Evolutionary conservation across 2,113 vertebrate species (phyloP).

Genomic region (Corynorhinus townsendii): DNA sequence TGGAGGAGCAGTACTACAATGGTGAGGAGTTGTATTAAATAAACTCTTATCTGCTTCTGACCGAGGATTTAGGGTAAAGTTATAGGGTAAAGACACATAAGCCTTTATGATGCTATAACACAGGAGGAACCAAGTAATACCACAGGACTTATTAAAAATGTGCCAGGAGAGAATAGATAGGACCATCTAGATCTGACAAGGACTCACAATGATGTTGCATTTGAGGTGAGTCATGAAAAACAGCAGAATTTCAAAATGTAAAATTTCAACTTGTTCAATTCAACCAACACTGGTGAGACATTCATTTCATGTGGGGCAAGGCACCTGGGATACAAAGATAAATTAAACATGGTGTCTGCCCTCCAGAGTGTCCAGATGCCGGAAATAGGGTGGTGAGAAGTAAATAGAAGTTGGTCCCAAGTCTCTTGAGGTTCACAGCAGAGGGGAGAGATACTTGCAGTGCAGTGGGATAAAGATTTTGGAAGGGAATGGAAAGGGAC

Average conservation of each 20-base stretch:
- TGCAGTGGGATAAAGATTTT: neutral
- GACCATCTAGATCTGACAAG: accelerated
- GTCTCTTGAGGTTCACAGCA: neutral
- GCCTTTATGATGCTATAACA: neutral
- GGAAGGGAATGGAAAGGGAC: neutral
- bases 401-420: neutral
- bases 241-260: neutral
- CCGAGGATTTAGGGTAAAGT: neutral
- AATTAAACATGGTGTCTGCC: neutral
- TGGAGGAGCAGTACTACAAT: neutral
- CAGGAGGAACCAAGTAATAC: neutral
- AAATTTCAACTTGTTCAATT: neutral
- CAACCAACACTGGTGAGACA: neutral
- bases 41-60: neutral
- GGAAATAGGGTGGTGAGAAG: neutral
- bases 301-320: neutral
- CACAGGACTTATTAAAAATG: neutral
- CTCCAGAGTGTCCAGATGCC: neutral
- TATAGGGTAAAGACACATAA: neutral
- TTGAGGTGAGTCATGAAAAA: neutral
- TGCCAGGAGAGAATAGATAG: neutral
- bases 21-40: neutral
- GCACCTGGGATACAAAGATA: neutral
- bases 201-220: neutral
- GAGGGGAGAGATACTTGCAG: neutral